Evolutionary conservation across 2,113 vertebrate species (phyloP), one percentile per base, ranked within the genome.

Genomic region (Hiodon alosoides): DNA sequence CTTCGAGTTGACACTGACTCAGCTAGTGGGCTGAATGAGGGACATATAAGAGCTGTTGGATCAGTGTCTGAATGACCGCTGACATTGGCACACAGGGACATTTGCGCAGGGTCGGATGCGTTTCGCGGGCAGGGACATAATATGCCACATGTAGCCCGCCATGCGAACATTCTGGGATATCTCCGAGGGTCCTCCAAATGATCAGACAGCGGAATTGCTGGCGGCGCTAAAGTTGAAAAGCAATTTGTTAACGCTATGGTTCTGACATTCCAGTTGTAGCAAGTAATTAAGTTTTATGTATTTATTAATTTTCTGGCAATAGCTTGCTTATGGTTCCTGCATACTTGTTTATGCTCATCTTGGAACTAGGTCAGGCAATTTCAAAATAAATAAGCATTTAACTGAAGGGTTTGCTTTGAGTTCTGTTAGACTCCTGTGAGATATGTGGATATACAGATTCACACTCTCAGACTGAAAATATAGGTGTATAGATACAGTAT

Each of bases 341-440:
- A 66, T 72, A 46, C 78, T 79, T 80, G 48, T 80, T 76, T 82
- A n/a, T n/a, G n/a, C n/a, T 77, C 31, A 65, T 14, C 3, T 5
- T 74, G 59, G 52, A 85, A 81, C n/a, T 83, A 78, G 79, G 80
- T 80, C 77, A 81, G 69, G 8, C 47, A 14, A 72, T 83, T 72
- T 77, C 47, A 74, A 10, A 68, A 76, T 67, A 66, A 77, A 78
- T 72, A 69, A 66, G 4, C 72, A 57, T 72, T 64, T 79, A 46
- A 59, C 52, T 78, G 46, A 4, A 11, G 69, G 67, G 53, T 46
- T 73, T 9, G 51, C 65, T 75, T 74, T 59, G 69, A 71, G 8
- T 14, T 66, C 53, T 67, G 5, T 10, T 47, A 14, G 3, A 14
- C 53, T n/a, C 31, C 31, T 9, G 31, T 58, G 50, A 31, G 16